phyloP scores from a whole-genome alignment of 1,140 invertebrate genomes.

The Orius laevigatus region DNA sequence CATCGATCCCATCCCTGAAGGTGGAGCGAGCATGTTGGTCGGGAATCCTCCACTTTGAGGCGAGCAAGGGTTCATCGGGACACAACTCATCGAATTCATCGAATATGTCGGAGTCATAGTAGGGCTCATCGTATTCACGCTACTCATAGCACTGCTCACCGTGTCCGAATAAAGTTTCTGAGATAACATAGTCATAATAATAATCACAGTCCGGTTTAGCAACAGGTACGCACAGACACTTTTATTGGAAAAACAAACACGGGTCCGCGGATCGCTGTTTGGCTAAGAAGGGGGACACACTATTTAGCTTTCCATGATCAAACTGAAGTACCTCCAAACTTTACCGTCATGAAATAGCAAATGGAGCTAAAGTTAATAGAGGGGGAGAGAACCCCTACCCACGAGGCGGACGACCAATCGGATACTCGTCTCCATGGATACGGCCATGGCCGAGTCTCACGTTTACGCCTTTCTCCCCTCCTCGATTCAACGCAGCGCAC shows the following conservation, averaged over 20 bases:
- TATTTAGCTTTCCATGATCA: conserved; percentile 24
- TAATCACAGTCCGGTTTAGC: not conserved
- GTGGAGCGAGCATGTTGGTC: conserved; percentile 39
- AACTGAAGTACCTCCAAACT: conserved; percentile 24
- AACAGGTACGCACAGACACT: conserved; percentile 12
- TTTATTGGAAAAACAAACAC: conserved; percentile 22
- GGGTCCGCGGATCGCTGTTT: conserved; percentile 15
- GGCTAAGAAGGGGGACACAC: conserved; percentile 21
- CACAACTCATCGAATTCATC: conserved; percentile 62
- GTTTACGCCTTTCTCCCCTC: too few relatives aligned
- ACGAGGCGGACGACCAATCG: too few relatives aligned
- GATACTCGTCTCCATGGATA: too few relatives aligned
- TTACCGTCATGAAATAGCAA: conserved; percentile 19
- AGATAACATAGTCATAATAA: conserved; percentile 23
- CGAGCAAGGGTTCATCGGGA: conserved; percentile 41
- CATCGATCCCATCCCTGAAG: conserved; percentile 37
- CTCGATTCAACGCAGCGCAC: too few relatives aligned
- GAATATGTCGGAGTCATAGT: conserved; percentile 52
- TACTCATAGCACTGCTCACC: conserved; percentile 32
- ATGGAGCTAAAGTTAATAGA: conserved; percentile 12
- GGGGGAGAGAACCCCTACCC: conserved; percentile 2
- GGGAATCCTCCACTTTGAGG: conserved; percentile 42
- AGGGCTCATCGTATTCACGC: conserved; percentile 40
- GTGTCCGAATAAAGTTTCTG: conserved; percentile 35
- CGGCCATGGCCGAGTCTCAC: too few relatives aligned